Percentiles rank a stretch among this genome's conserved stretches.
These are phyloP conservation scores for Bombus breviceps DNA, from an alignment of 1,140 invertebrate species.

Conservation along the genomic window DNA sequence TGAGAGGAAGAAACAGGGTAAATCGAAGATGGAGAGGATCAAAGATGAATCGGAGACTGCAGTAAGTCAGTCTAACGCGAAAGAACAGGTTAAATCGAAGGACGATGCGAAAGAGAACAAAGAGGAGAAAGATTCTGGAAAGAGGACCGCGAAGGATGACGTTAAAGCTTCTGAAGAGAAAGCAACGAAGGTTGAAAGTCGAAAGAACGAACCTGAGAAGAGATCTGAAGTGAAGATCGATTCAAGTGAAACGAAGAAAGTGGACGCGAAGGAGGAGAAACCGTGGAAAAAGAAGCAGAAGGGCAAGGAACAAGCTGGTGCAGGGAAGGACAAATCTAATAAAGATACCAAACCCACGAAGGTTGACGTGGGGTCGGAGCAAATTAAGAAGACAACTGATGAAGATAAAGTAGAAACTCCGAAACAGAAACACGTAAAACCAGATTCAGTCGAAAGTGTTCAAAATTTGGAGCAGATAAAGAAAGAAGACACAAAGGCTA, in stretches of 20 bases:
- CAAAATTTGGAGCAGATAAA: background rate
- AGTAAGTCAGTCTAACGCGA: conserved; percentile 1
- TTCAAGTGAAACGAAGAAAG: background rate
- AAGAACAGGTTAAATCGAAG: conserved; percentile 61
- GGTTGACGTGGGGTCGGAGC: background rate
- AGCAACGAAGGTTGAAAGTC: background rate
- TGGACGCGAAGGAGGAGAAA: conserved; percentile 33
- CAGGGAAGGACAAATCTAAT: background rate
- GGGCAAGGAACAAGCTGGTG: conserved; percentile 12
- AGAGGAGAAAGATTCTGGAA: background rate
- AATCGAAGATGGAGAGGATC: conserved; percentile 7
- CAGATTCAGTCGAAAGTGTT: background rate
- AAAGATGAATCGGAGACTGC: conserved; percentile 31
- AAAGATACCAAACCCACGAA: conserved; percentile 6
- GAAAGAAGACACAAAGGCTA: background rate
- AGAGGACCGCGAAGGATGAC: background rate
- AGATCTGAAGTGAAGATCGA: background rate
- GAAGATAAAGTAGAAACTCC: background rate
- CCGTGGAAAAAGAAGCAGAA: conserved; percentile 23
- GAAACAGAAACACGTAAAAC: background rate
- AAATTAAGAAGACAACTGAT: background rate
- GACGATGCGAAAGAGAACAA: conserved; percentile 29
- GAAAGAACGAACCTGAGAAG: background rate
- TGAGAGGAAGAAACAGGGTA: conserved; percentile 38
- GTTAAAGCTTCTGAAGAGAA: background rate